phyloP scores from a whole-genome alignment of 2,888 invertebrate genomes.

The Nomada hirtipes region DNA sequence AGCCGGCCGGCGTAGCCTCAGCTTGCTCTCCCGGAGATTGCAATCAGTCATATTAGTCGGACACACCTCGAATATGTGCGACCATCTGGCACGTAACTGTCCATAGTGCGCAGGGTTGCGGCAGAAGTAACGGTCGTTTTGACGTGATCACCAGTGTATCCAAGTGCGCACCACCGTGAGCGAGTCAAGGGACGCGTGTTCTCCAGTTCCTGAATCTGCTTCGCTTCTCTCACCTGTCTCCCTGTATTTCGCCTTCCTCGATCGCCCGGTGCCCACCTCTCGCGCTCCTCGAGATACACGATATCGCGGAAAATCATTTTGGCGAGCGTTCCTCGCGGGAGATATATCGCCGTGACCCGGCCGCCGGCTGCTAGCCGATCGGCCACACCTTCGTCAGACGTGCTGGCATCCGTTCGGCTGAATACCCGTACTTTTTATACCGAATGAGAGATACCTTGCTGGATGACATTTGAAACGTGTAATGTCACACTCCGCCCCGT shows the following conservation, averaged over 20 bases:
- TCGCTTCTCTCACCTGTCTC: conserved; percentile 12
- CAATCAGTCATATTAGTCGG: conserved; percentile 80
- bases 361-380: conserved; percentile 24
- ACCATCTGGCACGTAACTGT: conserved; percentile 73
- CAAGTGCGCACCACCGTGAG: background rate
- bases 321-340: conserved; percentile 47
- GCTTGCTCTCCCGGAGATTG: conserved; percentile 72
- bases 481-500: background rate
- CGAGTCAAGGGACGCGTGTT: conserved; percentile 30
- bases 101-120: conserved; percentile 32
- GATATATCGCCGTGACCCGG: conserved; percentile 58
- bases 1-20: conserved; percentile 20
- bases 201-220: conserved; percentile 11
- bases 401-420: conserved; percentile 58
- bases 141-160: conserved; percentile 59
- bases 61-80: conserved; percentile 75
- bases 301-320: conserved; percentile 71
- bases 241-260: background rate
- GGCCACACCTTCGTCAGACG: conserved; percentile 68
- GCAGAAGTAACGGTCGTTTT: conserved; percentile 67
- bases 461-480: conserved; percentile 38
- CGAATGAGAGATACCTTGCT: conserved; percentile 1
- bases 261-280: background rate
- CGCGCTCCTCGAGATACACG: conserved; percentile 39
- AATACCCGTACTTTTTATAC: conserved; percentile 2